These are phyloP conservation scores for Esox masquinongy DNA, from an alignment of 2,797 vertebrate genomes.

Conservation along the genomic window DNA sequence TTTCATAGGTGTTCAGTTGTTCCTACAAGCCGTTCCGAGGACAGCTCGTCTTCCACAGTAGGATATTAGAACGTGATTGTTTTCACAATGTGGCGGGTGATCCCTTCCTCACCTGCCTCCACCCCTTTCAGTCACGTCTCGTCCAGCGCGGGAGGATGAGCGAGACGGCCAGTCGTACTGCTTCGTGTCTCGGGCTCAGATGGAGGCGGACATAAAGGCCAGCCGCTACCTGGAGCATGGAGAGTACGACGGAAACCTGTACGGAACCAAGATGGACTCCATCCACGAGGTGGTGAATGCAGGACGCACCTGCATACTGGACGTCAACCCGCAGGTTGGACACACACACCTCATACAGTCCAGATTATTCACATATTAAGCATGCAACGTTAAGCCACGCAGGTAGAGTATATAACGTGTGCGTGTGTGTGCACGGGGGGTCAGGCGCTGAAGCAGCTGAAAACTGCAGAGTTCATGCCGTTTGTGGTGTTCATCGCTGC, in stretches of 20 bases:
- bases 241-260: constrained; percentile 96
- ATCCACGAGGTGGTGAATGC: constrained; percentile 92
- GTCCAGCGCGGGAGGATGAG: constrained; percentile 91
- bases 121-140: constrained; percentile 85
- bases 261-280: constrained; percentile 97
- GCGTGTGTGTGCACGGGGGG: constrained; percentile 31
- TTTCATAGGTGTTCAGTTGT: no score
- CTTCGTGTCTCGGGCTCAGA: constrained; percentile 87
- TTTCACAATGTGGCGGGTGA: no score
- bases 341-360: background rate
- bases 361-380: background rate
- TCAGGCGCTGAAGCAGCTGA: constrained; percentile 93
- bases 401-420: background rate
- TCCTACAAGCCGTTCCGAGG: no score
- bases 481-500: constrained; percentile 98
- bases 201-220: constrained; percentile 92
- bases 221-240: constrained; percentile 95
- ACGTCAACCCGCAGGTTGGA: constrained; percentile 94
- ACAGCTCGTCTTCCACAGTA: no score
- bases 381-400: no score
- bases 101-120: background rate
- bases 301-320: constrained; percentile 93
- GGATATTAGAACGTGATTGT: background rate
- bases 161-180: constrained; percentile 92
- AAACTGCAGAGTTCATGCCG: constrained; percentile 97